A percentile compares a stretch with the other conserved stretches of the same genome.
phyloP scores from a whole-genome alignment of 2,888 invertebrate genomes.

The Drosophila incognita region DNA sequence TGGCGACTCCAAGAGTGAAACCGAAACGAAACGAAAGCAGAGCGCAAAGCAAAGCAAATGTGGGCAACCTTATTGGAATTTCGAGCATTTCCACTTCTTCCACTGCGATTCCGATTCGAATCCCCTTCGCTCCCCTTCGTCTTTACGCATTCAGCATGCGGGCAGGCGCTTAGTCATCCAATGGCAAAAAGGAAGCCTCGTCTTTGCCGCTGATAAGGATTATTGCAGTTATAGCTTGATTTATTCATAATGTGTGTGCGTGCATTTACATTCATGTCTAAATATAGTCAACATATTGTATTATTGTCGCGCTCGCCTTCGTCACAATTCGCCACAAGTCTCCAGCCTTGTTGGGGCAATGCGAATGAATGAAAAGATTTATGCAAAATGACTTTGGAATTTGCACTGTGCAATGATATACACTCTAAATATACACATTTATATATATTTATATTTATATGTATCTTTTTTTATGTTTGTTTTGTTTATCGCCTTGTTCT shows the following conservation, averaged over 20 bases:
- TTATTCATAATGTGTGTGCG: slow-evolving; percentile 30
- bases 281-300: slow-evolving; percentile 41
- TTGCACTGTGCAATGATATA: slow-evolving; percentile 17
- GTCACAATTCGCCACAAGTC: slow-evolving; percentile 15
- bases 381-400: slow-evolving; percentile 65
- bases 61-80: slow-evolving; percentile 63
- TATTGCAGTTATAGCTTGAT: slow-evolving; percentile 40
- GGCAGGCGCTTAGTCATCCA: slow-evolving; percentile 47
- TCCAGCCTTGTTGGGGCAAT: slow-evolving; percentile 32
- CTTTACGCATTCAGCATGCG: slow-evolving; percentile 7
- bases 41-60: slow-evolving; percentile 31
- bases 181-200: slow-evolving; percentile 37
- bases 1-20: slow-evolving; percentile 11
- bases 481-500: slow-evolving; percentile 44
- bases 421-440: background rate
- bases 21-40: slow-evolving; percentile 21
- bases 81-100: slow-evolving; percentile 66
- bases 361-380: slow-evolving; percentile 64
- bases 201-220: slow-evolving; percentile 62
- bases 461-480: slow-evolving; percentile 18
- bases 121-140: slow-evolving; percentile 4
- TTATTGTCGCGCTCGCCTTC: slow-evolving; percentile 33
- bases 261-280: slow-evolving; percentile 39
- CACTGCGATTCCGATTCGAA: slow-evolving; percentile 41
- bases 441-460: slow-evolving; percentile 7